phyloP scores from a whole-genome alignment of 2,797 vertebrate genomes.

The Gymnothorax reevesii region DNA sequence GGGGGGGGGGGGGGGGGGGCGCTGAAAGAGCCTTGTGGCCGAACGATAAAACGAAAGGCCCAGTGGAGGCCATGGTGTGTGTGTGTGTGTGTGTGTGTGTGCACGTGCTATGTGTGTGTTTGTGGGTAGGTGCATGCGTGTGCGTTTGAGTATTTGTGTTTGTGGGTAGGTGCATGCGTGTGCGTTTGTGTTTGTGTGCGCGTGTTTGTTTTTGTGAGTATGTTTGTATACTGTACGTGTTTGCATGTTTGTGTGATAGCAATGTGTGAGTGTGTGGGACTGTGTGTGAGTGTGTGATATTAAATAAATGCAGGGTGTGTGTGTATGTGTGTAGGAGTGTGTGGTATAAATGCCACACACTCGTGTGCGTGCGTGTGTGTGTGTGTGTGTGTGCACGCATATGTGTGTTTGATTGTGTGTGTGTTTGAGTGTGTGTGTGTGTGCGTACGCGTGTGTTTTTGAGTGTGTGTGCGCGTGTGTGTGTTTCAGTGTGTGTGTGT shows the following conservation, averaged over 20 bases:
- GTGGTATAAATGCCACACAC: too few species aligned
- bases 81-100: background rate
- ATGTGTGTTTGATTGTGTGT: background rate
- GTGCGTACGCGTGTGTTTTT: background rate
- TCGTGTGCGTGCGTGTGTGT: background rate
- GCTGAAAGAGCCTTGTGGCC: constrained; percentile 48
- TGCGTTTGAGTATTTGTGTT: constrained; percentile 68
- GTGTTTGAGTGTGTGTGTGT: too few species aligned
- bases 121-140: constrained; percentile 47
- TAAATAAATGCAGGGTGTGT: too few species aligned
- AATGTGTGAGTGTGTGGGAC: too few species aligned
- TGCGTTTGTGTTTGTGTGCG: constrained; percentile 36
- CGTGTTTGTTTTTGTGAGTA: constrained; percentile 65
- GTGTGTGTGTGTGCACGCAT: background rate
- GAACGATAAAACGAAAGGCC: constrained; percentile 58
- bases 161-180: background rate
- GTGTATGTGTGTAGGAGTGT: background rate
- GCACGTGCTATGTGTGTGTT: background rate
- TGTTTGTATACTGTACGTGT: too few species aligned
- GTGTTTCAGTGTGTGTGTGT: constrained; percentile 68
- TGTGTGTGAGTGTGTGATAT: background rate
- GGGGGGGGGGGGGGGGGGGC: constrained; percentile 39
- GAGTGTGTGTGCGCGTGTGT: constrained; percentile 48
- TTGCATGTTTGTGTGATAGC: too few species aligned
- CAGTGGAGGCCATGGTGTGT: constrained; percentile 10